phyloP scores from a whole-genome alignment of 2,888 invertebrate species.

The Pachydiplax longipennis region DNA sequence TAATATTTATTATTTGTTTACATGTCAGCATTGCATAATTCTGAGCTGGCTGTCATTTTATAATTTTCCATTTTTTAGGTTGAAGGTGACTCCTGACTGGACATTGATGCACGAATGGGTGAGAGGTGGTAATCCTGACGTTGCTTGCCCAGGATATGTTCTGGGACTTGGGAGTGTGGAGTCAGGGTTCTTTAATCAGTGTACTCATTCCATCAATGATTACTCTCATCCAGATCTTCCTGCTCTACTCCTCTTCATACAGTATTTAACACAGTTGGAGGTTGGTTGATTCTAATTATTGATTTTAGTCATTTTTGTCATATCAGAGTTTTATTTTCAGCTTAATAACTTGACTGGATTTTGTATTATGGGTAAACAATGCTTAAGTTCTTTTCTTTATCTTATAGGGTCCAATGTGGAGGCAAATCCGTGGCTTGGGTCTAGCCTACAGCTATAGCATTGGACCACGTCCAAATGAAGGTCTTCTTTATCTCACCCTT shows the following conservation, averaged over 20 bases:
- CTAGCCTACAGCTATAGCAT: slow-evolving; percentile 82
- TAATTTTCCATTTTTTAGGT: slow-evolving; percentile 54
- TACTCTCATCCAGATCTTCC: slow-evolving; percentile 72
- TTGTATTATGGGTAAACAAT: not conserved
- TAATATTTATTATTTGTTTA: too few species aligned
- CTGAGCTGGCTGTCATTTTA: too few species aligned
- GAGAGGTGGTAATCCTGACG: not conserved
- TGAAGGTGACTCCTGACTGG: slow-evolving; percentile 62
- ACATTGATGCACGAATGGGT: slow-evolving; percentile 56
- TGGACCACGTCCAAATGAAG: slow-evolving; percentile 70
- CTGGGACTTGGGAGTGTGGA: slow-evolving; percentile 84
- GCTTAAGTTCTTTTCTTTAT: not conserved
- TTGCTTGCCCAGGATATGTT: slow-evolving; percentile 67
- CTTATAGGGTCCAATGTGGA: slow-evolving; percentile 86
- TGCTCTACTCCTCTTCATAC: slow-evolving; percentile 78
- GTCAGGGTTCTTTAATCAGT: slow-evolving; percentile 75
- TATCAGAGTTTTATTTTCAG: too few species aligned
- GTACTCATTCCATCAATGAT: slow-evolving; percentile 71
- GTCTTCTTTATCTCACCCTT: slow-evolving; percentile 74
- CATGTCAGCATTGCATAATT: too few species aligned
- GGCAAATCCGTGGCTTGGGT: slow-evolving; percentile 84
- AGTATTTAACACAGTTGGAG: slow-evolving; percentile 87
- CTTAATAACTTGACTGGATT: not conserved
- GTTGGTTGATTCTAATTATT: slow-evolving; percentile 58
- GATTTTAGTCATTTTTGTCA: not conserved